Evolutionary conservation across 1,140 invertebrate species (phyloP), one percentile per base, ranked within the genome.

Genomic region (Zophobas atratus): DNA sequence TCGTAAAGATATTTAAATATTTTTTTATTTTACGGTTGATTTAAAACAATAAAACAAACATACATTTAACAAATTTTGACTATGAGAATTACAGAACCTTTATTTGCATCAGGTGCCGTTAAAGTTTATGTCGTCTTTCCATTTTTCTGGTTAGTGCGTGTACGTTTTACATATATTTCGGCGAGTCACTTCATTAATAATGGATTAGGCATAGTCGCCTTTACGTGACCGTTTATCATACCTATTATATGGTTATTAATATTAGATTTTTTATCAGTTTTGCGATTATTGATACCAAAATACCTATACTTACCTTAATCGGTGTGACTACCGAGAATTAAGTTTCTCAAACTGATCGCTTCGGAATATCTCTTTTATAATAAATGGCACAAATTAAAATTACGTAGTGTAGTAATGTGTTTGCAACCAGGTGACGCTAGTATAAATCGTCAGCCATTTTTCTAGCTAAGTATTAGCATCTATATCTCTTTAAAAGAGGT

Each of bases 211-310:
- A 36, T 67, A 33, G 60, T 36, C 56, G 39, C n/a, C 41, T 20
- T 67, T 46, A 67, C 60, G 60, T 67, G 60, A 67, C 60, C 39
- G 43, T 39, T 67, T 67, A 67, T 67, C 60, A 43, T 43, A 46
- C 2, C 39, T 57, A 35, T 39, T 67, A 67, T 46, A 36, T 60
- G 56, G 38, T 67, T 67, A 67, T 67, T 67, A 67, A 43, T 67
- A 67, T 43, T 43, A 32, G 20, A 43, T 67, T 67, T 43, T 67
- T 43, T 67, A 67, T 67, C 60, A 67, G n/a, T 60, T 46, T 46
- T 46, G 43, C 43, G 3, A 8, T 46, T 46, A 46, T 46, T 46
- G 43, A 4, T 4, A 46, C 43, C 3, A 46, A 46, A 46, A 46
- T 46, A 46, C 43, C 20, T 20, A 20, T 20, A 20, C 20, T 20